These are phyloP conservation scores for Leptopilina clavipes DNA, from an alignment of 1,140 invertebrate genomes.

Conservation along the genomic window DNA sequence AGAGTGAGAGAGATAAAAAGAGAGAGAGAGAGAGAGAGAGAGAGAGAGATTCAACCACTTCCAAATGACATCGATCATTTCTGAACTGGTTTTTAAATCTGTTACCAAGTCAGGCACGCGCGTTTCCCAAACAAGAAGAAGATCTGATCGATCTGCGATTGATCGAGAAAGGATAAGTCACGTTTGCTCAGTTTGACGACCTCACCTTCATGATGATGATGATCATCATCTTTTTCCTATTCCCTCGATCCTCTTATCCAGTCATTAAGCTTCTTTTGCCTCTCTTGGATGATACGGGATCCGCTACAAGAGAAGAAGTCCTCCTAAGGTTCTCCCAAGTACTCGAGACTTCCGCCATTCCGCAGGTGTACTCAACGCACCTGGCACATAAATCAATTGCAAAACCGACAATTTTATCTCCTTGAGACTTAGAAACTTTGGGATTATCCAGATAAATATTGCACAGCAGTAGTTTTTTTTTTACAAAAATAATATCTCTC, in stretches of 20 bases:
- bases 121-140: conserved; percentile 59
- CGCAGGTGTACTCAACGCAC: conserved; percentile 22
- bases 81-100: conserved; percentile 50
- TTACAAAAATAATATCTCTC: too few species aligned
- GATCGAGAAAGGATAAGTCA: conserved; percentile 58
- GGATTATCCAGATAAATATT: background rate
- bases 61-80: conserved; percentile 50
- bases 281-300: conserved; percentile 38
- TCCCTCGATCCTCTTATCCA: conserved; percentile 38
- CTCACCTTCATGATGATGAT: conserved; percentile 59
- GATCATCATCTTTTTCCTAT: background rate
- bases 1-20: too few species aligned
- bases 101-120: conserved; percentile 61
- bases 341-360: conserved; percentile 29
- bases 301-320: conserved; percentile 51
- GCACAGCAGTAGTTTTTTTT: background rate
- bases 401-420: too few species aligned
- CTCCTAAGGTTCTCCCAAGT: conserved; percentile 12
- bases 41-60: conserved; percentile 30
- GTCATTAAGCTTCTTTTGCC: conserved; percentile 58
- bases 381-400: conserved; percentile 7
- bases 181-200: conserved; percentile 56
- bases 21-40: too few species aligned
- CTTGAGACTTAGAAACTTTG: too few species aligned
- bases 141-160: conserved; percentile 55